Evolutionary conservation across 1,140 invertebrate genomes (phyloP).

Genomic region (Mycetomoellerius zeteki): DNA sequence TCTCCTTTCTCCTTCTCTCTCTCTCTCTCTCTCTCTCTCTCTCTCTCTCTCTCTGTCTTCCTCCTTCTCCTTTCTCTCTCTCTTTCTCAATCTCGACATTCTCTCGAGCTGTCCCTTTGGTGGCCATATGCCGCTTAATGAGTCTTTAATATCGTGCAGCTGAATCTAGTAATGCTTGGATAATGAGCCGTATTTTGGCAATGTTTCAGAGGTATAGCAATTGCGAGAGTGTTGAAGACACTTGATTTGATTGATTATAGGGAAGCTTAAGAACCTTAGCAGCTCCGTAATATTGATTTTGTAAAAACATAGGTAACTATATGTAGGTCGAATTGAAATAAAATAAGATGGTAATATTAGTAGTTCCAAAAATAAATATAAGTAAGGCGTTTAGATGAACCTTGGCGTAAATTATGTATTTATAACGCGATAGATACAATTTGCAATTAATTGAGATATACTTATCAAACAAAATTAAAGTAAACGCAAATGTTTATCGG

Average conservation of each 20-base stretch:
- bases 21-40: not conserved
- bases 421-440: too few relatives aligned
- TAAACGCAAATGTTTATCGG: too few relatives aligned
- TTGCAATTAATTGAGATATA: too few relatives aligned
- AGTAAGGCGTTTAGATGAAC: too few relatives aligned
- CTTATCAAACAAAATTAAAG: too few relatives aligned
- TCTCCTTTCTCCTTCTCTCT: not conserved
- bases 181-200: slow-evolving; percentile 64
- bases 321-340: too few relatives aligned
- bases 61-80: not conserved
- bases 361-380: too few relatives aligned
- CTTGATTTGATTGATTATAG: slow-evolving; percentile 20
- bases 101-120: not conserved
- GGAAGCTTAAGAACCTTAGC: not conserved
- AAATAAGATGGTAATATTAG: too few relatives aligned
- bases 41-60: not conserved
- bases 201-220: not conserved
- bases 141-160: slow-evolving; percentile 54
- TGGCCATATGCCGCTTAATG: slow-evolving; percentile 56
- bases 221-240: slow-evolving; percentile 28
- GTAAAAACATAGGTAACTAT: not conserved
- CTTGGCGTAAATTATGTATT: too few relatives aligned
- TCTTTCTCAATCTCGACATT: not conserved
- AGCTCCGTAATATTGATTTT: slow-evolving; percentile 1
- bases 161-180: slow-evolving; percentile 60